Evolutionary conservation across 2,113 vertebrate genomes (phyloP).

Genomic region (Pedetes capensis): DNA sequence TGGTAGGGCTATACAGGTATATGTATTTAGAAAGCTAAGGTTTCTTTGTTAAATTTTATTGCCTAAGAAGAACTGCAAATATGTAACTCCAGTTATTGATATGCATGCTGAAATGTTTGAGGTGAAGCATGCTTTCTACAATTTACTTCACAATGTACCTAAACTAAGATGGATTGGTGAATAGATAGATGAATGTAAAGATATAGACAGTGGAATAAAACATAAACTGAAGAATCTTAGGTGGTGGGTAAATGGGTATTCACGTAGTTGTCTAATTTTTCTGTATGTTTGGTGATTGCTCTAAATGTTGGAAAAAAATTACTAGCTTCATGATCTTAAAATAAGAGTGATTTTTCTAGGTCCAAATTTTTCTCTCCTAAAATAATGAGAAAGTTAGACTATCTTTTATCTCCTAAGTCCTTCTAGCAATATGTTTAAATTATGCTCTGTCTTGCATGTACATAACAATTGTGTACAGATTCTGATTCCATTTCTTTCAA

Average conservation of each 20-base stretch:
- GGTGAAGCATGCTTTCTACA: not conserved
- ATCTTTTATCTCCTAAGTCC: not conserved
- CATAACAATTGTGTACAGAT: not conserved
- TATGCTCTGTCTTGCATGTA: not conserved
- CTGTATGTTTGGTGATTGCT: not conserved
- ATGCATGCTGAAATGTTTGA: not conserved
- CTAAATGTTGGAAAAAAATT: not conserved
- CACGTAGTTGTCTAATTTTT: not conserved
- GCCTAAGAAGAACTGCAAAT: not conserved
- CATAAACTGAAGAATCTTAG: not conserved
- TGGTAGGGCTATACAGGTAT: not conserved
- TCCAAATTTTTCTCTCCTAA: not conserved
- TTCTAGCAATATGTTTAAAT: not conserved
- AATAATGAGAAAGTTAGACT: not conserved
- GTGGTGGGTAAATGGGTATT: not conserved
- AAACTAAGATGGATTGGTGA: not conserved
- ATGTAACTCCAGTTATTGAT: not conserved
- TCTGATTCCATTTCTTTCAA: not conserved
- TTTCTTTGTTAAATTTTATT: slow-evolving; percentile 9
- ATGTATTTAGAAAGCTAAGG: not conserved
- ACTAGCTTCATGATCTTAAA: not conserved
- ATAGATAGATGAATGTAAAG: not conserved
- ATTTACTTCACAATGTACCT: not conserved
- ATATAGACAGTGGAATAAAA: not conserved
- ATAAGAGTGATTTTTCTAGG: not conserved